phyloP scores from a whole-genome alignment of 2,888 invertebrate genomes.

The Hirtodrosophila trivittata region DNA sequence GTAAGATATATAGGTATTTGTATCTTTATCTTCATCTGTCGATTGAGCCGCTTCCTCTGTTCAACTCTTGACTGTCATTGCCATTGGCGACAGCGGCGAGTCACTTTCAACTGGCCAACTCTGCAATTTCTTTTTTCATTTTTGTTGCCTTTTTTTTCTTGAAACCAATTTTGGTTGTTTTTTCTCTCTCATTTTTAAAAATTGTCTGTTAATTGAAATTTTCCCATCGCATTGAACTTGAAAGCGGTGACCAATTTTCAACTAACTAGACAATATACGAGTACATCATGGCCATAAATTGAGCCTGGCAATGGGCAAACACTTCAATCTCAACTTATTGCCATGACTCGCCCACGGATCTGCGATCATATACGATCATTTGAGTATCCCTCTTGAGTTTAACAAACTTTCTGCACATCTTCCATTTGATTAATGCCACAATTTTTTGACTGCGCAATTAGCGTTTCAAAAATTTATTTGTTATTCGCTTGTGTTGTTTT shows the following conservation, averaged over 20 bases:
- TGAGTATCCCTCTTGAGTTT: constrained; percentile 26
- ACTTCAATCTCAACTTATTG: constrained; percentile 46
- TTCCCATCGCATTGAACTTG: constrained; percentile 73
- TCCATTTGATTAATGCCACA: constrained; percentile 37
- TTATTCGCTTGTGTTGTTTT: constrained; percentile 3
- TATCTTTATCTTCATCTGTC: constrained; percentile 37
- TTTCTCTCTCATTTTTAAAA: constrained; percentile 12
- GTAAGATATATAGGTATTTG: not conserved
- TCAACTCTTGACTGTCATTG: constrained; percentile 19
- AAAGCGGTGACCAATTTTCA: constrained; percentile 39
- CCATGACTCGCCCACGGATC: constrained; percentile 38
- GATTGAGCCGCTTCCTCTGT: constrained; percentile 55
- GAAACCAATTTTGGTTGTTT: not conserved
- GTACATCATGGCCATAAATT: constrained; percentile 44
- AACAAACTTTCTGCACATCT: constrained; percentile 42
- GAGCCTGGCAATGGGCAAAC: constrained; percentile 39
- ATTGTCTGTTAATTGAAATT: constrained; percentile 63
- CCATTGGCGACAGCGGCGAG: constrained; percentile 42
- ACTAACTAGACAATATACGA: constrained; percentile 14
- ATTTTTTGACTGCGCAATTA: constrained; percentile 56
- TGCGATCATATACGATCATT: not conserved
- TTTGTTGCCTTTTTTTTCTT: constrained; percentile 15
- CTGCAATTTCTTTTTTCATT: constrained; percentile 53
- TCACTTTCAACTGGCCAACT: constrained; percentile 66
- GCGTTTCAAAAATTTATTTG: constrained; percentile 41